These are phyloP conservation scores for Eustalomyia histrio DNA, from an alignment of 2,888 invertebrate species.

Conservation along the genomic window DNA sequence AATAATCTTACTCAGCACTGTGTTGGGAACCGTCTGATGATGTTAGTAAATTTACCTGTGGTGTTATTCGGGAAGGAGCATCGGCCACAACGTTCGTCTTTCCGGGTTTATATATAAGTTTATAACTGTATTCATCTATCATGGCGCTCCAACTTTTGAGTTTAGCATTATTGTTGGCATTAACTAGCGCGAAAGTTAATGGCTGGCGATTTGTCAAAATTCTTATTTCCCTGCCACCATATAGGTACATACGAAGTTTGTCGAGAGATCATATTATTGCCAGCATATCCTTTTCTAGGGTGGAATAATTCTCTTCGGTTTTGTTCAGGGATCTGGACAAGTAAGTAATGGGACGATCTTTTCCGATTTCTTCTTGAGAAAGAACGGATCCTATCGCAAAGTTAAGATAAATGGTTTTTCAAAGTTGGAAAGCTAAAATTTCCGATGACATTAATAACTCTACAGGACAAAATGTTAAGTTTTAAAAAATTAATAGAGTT, in stretches of 20 bases:
- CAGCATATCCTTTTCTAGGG: slow-evolving; percentile 56
- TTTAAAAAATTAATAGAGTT: no score
- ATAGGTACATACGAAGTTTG: slow-evolving; percentile 31
- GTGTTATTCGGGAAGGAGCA: no score
- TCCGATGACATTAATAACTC: slow-evolving; percentile 48
- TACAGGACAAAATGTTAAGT: no score
- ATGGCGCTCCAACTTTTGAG: background rate
- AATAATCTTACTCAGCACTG: background rate
- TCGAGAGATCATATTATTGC: slow-evolving; percentile 48
- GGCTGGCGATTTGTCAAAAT: no score
- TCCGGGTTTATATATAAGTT: no score
- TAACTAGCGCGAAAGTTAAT: no score
- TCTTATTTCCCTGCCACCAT: slow-evolving; percentile 42
- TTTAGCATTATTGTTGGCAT: no score
- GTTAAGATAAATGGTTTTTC: slow-evolving; percentile 43
- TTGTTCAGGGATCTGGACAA: slow-evolving; percentile 41
- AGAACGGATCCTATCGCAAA: slow-evolving; percentile 62
- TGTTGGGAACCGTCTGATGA: slow-evolving; percentile 6
- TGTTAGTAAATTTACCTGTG: background rate
- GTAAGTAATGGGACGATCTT: slow-evolving; percentile 33
- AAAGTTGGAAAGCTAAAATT: slow-evolving; percentile 41
- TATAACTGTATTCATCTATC: no score
- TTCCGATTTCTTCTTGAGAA: slow-evolving; percentile 47
- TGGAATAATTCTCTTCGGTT: slow-evolving; percentile 50
- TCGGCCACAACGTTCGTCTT: no score